Percentiles rank a stretch among this genome's conserved stretches.
phyloP scores from a whole-genome alignment of 2,888 invertebrate genomes.

The Ectemnius lituratus region DNA sequence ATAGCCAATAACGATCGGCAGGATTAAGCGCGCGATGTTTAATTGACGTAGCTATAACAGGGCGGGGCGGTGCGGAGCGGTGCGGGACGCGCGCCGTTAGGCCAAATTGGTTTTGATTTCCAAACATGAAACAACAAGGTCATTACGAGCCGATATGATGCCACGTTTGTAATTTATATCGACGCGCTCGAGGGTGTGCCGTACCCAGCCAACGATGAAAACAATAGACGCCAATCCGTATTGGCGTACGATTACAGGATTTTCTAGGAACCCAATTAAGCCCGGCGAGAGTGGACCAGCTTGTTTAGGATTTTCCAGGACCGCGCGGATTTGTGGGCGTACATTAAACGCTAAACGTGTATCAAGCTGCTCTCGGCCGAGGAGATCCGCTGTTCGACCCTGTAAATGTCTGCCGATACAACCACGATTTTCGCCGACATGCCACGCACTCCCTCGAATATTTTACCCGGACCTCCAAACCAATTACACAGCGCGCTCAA shows the following conservation, averaged over 20 bases:
- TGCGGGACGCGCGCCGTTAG: too few relatives aligned
- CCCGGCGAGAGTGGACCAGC: constrained; percentile 35
- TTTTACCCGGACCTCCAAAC: background rate
- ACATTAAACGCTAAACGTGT: constrained; percentile 48
- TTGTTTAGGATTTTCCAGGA: constrained; percentile 50
- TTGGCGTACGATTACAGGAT: constrained; percentile 38
- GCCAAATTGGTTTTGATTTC: too few relatives aligned
- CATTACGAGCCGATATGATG: constrained; percentile 4
- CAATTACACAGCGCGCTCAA: background rate
- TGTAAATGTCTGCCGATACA: constrained; percentile 29
- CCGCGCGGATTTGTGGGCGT: constrained; percentile 38
- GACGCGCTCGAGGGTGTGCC: background rate
- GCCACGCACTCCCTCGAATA: background rate
- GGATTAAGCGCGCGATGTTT: too few relatives aligned
- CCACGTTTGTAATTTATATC: background rate
- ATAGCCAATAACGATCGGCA: too few relatives aligned
- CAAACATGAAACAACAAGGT: background rate
- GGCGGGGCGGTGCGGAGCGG: too few relatives aligned
- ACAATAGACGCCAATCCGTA: constrained; percentile 36
- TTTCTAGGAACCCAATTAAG: constrained; percentile 49
- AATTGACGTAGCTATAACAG: too few relatives aligned
- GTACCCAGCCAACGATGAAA: background rate
- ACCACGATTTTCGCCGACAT: constrained; percentile 1
- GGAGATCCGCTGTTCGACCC: constrained; percentile 36
- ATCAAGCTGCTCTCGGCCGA: constrained; percentile 21